Base-by-base conservation (phyloP, 2,113 vertebrate species). In the Ellobius talpinus region DNA sequence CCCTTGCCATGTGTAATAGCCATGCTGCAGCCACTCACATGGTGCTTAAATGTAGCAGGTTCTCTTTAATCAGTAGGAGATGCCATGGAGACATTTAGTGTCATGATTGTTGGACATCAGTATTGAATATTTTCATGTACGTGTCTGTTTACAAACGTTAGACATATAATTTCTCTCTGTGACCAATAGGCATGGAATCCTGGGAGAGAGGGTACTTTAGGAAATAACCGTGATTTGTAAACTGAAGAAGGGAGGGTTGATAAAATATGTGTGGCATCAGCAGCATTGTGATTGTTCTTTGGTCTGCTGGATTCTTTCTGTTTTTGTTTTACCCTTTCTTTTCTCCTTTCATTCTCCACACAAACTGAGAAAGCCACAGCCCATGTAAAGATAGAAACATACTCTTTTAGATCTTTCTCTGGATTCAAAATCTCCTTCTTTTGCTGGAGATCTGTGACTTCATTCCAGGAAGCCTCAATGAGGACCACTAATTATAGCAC, bases 211-310 rank as follows among this genome's bases (percentile, higher is more conserved):
- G 9, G 36, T 12, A 36, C 42, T 82, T 95, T 95, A 89, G 58
- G 87, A 93, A 95, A 66, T 96, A 94, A 79, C 33, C 33, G 13
- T 82, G 55, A 52, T 66, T 96, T 93, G 76, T 86, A 88, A 86
- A 81, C 58, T 70, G 19, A 95, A 94, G 66, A 23, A 33, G 29
- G 31, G 42, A 92, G 58, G 33, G 16, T 58, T 93, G 55, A 29
- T 45, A 90, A 76, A 50, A 84, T 70, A n/a, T 14, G 5, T 12
- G 72, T 77, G 78, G 10, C 47, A 68, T 77, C 13, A 81, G 29
- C 33, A 87, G 63, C 42, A 55, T 29, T 42, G 55, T 55, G 36
- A 24, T 47, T 74, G 36, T 79, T 84, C 1, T 45, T 39, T 91
- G 58, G 14, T 52, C 52, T 77, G 74, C 13, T 52, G 50, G 76